Conservation (phyloP, 2,797 vertebrate species). For the Luscinia luscinia region DNA sequence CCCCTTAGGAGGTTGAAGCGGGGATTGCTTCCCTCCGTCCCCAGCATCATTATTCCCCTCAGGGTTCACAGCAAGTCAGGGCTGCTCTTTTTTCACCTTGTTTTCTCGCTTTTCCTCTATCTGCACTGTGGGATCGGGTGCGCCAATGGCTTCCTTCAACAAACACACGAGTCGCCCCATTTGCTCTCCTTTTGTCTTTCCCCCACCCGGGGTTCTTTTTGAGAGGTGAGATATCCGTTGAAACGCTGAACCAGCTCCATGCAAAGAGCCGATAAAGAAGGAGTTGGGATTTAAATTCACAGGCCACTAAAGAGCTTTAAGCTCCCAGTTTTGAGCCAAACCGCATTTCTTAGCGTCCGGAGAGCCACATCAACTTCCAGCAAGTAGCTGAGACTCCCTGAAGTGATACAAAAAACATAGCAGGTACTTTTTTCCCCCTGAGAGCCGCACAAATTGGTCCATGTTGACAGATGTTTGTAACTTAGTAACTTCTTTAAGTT, state of each 20-base stretch:
- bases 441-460: constrained; percentile 77
- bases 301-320: constrained; percentile 28
- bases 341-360: not conserved
- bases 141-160: not conserved
- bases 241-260: not conserved
- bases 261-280: not conserved
- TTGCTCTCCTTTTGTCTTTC: not conserved
- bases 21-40: accelerated
- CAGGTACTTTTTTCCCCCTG: not conserved
- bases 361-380: not conserved
- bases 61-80: not conserved
- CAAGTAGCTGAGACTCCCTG: constrained; percentile 34
- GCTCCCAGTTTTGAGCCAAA: not conserved
- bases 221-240: not conserved
- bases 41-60: too few relatives aligned
- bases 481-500: constrained; percentile 93
- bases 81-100: not conserved
- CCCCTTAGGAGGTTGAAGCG: not conserved
- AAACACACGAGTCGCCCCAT: not conserved
- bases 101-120: not conserved
- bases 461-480: constrained; percentile 96
- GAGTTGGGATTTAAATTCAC: not conserved
- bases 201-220: not conserved
- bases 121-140: not conserved
- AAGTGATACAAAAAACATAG: constrained; percentile 62